Conservation (phyloP, 2,113 vertebrate species). For the Lanius ludovicianus region DNA sequence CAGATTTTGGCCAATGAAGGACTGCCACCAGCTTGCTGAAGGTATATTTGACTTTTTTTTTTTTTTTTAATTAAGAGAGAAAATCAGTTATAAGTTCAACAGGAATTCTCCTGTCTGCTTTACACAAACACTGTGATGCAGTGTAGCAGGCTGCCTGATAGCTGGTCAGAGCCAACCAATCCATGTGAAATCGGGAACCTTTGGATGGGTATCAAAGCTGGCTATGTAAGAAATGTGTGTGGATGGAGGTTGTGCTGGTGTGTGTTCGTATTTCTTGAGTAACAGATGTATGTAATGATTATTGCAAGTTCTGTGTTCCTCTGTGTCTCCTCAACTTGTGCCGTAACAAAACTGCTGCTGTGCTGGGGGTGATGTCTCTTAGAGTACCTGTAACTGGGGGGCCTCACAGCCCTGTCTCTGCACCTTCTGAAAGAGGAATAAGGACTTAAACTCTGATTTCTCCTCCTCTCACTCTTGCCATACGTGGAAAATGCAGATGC, state of each 20-base stretch:
- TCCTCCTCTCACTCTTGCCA: not conserved
- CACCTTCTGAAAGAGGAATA: no score
- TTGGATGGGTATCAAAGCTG: not conserved
- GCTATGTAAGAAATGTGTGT: fast-evolving
- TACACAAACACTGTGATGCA: not conserved
- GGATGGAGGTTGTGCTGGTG: not conserved
- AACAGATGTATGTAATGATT: no score
- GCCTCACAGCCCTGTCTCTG: not conserved
- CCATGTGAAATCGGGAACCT: fast-evolving
- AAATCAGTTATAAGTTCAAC: not conserved
- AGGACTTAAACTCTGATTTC: not conserved
- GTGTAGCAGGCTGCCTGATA: not conserved
- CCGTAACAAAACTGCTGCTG: not conserved
- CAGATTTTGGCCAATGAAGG: conserved; percentile 14
- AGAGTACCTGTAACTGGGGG: not conserved
- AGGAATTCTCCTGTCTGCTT: not conserved
- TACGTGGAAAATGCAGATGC: not conserved
- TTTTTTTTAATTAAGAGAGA: not conserved
- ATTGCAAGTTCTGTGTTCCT: not conserved
- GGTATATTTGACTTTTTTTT: not conserved
- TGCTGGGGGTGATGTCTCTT: not conserved
- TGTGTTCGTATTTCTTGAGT: not conserved
- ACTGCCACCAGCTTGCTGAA: not conserved
- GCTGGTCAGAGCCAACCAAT: not conserved
- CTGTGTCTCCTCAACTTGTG: not conserved